These are phyloP conservation scores for Uloborus diversus DNA, from an alignment of 1,140 invertebrate genomes.

Conservation along the genomic window DNA sequence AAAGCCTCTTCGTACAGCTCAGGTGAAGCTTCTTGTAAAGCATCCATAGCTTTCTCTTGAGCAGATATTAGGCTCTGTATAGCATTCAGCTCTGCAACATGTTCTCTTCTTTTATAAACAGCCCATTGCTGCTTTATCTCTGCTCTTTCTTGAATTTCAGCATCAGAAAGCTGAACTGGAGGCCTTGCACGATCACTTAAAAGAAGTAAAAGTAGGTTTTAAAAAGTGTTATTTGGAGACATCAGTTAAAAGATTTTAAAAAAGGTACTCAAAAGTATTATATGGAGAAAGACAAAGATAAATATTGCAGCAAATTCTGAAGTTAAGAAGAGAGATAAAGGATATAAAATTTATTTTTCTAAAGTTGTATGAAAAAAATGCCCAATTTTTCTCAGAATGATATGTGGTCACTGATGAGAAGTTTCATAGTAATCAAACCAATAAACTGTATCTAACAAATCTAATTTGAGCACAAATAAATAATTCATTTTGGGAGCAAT, in stretches of 20 bases:
- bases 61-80: constrained; percentile 74
- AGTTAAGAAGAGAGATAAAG: too few relatives aligned
- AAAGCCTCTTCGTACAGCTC: constrained; percentile 85
- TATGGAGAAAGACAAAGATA: not conserved
- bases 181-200: constrained; percentile 70
- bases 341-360: too few relatives aligned
- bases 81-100: constrained; percentile 72
- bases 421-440: too few relatives aligned
- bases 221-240: not conserved
- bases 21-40: constrained; percentile 79
- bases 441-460: too few relatives aligned
- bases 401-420: too few relatives aligned
- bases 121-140: constrained; percentile 78
- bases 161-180: constrained; percentile 64
- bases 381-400: too few relatives aligned
- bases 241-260: not conserved
- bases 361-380: too few relatives aligned
- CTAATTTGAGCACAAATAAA: too few relatives aligned
- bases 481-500: too few relatives aligned
- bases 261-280: not conserved
- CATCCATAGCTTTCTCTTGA: constrained; percentile 80
- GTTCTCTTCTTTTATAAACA: constrained; percentile 73
- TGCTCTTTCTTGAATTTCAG: constrained; percentile 70
- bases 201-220: too few relatives aligned
- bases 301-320: too few relatives aligned